Conservation (phyloP, 2,888 invertebrate genomes). For the Parnassius glacialis region DNA sequence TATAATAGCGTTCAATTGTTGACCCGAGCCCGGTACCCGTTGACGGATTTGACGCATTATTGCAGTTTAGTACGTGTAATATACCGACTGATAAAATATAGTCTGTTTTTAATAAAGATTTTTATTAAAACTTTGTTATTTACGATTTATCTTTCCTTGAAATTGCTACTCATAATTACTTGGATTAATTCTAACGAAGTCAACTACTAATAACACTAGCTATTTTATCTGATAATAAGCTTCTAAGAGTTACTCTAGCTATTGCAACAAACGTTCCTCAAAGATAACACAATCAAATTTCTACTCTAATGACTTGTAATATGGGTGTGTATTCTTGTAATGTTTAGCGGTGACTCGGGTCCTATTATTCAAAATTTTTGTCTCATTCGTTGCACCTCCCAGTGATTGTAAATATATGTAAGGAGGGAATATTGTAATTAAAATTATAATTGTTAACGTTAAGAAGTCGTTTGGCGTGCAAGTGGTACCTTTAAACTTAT, state of each 20-base stretch:
- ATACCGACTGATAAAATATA: neutral
- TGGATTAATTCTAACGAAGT: too few relatives aligned
- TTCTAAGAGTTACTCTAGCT: too few relatives aligned
- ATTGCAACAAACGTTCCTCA: too few relatives aligned
- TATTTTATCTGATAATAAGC: too few relatives aligned
- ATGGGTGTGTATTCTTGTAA: neutral
- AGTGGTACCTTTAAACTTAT: neutral
- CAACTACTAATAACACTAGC: too few relatives aligned
- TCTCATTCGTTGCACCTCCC: constrained; percentile 21
- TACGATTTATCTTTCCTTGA: too few relatives aligned
- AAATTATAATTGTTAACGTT: neutral
- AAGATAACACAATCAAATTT: too few relatives aligned
- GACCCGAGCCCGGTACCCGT: neutral
- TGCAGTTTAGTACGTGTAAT: neutral
- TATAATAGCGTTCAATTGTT: constrained; percentile 27
- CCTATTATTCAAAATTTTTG: constrained; percentile 9
- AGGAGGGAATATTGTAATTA: constrained; percentile 11
- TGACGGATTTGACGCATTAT: neutral
- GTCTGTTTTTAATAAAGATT: too few relatives aligned
- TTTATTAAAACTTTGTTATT: too few relatives aligned
- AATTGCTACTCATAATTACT: too few relatives aligned
- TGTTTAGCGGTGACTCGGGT: constrained; percentile 13
- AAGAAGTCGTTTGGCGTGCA: neutral
- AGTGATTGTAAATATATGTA: constrained; percentile 37
- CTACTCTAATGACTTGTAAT: too few relatives aligned